Evolutionary conservation across 2,888 invertebrate species (phyloP).

Genomic region (Drosophila flavopinicola): DNA sequence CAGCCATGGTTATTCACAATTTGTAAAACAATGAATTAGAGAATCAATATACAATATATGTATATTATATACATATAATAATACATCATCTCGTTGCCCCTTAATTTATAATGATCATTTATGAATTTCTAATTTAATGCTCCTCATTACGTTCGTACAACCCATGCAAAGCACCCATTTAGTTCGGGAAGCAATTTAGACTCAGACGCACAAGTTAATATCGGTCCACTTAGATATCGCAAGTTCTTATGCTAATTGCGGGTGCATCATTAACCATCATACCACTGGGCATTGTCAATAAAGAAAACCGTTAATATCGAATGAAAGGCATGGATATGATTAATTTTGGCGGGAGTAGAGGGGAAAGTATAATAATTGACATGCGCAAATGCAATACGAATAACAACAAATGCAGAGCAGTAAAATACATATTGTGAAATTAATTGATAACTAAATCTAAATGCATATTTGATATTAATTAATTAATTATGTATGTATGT

Average conservation of each 20-base stretch:
- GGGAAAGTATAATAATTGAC: constrained; percentile 32
- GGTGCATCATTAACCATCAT: constrained; percentile 55
- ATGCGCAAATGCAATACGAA: constrained; percentile 48
- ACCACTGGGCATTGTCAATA: constrained; percentile 60
- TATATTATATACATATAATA: constrained; percentile 24
- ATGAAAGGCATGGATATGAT: constrained; percentile 34
- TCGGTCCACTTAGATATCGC: constrained; percentile 27
- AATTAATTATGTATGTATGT: constrained; percentile 66
- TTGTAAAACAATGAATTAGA: constrained; percentile 58
- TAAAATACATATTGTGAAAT: constrained; percentile 73
- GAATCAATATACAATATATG: constrained; percentile 53
- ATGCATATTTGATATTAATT: constrained; percentile 82
- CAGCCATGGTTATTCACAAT: constrained; percentile 66
- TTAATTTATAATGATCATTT: constrained; percentile 17
- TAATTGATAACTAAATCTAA: constrained; percentile 71
- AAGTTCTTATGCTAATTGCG: constrained; percentile 37
- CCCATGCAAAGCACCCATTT: background rate
- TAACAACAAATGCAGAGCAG: constrained; percentile 51
- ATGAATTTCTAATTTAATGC: constrained; percentile 7
- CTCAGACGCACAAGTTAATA: constrained; percentile 49
- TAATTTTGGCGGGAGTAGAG: constrained; percentile 35
- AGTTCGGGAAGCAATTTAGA: constrained; percentile 19
- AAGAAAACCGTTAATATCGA: constrained; percentile 43
- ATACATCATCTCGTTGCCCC: constrained; percentile 23
- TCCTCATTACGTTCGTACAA: background rate